Conservation (phyloP, 2,797 vertebrate genomes). For the Anisognathus igniventris region DNA sequence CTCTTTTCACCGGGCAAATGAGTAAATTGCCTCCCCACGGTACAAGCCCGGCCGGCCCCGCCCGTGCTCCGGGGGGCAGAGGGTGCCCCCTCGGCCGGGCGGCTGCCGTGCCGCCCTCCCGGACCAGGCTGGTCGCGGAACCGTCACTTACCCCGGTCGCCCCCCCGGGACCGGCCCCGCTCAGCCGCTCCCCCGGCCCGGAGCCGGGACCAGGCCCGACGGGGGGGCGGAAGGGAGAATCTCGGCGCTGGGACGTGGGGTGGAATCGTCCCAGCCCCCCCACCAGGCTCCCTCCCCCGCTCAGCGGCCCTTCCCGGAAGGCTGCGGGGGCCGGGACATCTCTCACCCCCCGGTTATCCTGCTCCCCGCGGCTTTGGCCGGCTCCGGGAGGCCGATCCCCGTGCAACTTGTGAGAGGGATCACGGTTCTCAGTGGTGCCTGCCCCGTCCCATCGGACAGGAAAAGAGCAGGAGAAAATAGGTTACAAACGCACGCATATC, state of each 20-base stretch:
- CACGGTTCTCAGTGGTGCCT: not conserved
- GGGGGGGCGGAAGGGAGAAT: not conserved
- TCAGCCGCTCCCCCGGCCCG: not conserved
- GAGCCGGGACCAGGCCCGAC: not conserved
- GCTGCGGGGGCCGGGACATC: not conserved
- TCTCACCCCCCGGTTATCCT: not conserved
- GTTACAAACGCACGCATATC: fast-evolving
- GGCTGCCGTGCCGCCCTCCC: not conserved
- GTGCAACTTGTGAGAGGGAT: not conserved
- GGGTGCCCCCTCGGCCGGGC: not conserved
- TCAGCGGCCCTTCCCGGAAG: not conserved
- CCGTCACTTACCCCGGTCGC: not conserved
- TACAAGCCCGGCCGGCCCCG: slow-evolving; percentile 51
- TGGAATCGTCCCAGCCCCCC: not conserved
- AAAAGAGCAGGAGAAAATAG: not conserved
- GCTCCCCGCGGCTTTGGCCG: not conserved
- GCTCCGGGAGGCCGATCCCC: not conserved
- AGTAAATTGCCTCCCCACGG: slow-evolving; percentile 72
- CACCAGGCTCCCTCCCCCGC: not conserved
- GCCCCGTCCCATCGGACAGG: not conserved
- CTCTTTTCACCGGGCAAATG: slow-evolving; percentile 76
- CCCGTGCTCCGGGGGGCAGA: not conserved
- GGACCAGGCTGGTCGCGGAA: not conserved
- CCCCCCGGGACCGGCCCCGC: not conserved
- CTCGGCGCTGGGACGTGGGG: not conserved